phyloP scores from a whole-genome alignment of 2,797 vertebrate genomes.

The Alca torda region DNA sequence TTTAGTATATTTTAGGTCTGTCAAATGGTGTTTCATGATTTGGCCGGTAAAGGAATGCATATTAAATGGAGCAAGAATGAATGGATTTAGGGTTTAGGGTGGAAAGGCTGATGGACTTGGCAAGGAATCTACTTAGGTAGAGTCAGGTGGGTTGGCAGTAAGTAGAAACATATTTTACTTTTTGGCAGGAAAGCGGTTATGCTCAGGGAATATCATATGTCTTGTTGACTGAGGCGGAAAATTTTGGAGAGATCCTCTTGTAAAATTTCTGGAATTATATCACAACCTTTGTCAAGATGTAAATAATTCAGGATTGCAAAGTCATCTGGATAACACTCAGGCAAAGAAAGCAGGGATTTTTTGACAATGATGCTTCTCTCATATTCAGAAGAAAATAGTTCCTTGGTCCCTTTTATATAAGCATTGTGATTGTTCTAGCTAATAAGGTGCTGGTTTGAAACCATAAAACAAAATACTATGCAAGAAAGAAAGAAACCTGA shows the following conservation, averaged over 20 bases:
- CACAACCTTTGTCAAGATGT: constrained; percentile 10
- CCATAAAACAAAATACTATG: background rate
- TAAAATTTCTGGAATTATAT: constrained; percentile 50
- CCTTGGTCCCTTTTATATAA: constrained; percentile 14
- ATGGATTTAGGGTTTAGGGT: background rate
- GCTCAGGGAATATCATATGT: constrained; percentile 48
- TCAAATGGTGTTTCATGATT: background rate
- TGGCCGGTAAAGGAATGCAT: background rate
- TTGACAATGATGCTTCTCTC: background rate
- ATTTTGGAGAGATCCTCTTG: constrained; percentile 29
- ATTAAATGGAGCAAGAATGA: background rate
- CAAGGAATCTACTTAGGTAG: constrained; percentile 23
- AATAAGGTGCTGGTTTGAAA: background rate
- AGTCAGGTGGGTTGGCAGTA: constrained; percentile 39
- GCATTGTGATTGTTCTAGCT: background rate
- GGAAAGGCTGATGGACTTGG: constrained; percentile 28
- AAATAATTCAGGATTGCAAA: constrained; percentile 20
- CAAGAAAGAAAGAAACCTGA: background rate
- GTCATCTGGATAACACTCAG: background rate
- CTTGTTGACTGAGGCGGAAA: constrained; percentile 55
- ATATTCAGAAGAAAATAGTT: background rate
- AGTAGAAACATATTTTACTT: constrained; percentile 46
- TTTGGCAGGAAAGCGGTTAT: constrained; percentile 39
- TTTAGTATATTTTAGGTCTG: background rate
- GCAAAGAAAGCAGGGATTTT: background rate